Conservation (phyloP, 2,113 vertebrate species). For the Aptenodytes patagonicus region DNA sequence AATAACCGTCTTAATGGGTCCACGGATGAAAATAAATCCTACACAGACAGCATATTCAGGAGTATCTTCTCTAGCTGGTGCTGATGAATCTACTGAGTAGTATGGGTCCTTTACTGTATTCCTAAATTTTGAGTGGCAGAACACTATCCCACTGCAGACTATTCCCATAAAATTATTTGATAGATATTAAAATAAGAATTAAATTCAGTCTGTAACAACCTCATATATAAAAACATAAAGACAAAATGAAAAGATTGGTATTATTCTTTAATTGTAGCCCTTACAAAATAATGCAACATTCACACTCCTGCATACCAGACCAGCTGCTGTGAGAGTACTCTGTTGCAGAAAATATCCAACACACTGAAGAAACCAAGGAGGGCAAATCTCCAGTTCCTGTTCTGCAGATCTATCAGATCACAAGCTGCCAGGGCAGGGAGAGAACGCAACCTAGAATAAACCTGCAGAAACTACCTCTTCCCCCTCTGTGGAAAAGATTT, state of each 20-base stretch:
- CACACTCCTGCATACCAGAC: neutral
- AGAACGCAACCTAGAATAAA: neutral
- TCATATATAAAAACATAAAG: neutral
- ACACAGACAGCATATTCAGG: neutral
- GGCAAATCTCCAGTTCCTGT: neutral
- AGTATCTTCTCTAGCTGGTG: neutral
- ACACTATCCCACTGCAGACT: neutral
- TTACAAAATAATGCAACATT: neutral
- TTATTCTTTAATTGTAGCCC: neutral
- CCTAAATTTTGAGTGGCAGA: neutral
- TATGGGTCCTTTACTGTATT: neutral
- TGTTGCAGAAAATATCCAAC: neutral
- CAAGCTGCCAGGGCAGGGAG: neutral
- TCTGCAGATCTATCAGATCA: neutral
- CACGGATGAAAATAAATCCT: neutral
- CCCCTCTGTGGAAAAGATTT: neutral
- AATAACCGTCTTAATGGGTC: neutral
- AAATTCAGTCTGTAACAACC: neutral
- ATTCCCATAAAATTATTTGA: neutral
- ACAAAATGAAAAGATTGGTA: neutral
- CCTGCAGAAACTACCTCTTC: neutral
- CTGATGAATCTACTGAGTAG: neutral
- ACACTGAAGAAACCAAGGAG: neutral
- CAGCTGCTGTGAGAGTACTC: neutral
- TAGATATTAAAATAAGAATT: neutral